Percentiles rank a stretch among this genome's conserved stretches.
phyloP scores from a whole-genome alignment of 2,113 vertebrate genomes.

The Hydrochoerus hydrochaeris region DNA sequence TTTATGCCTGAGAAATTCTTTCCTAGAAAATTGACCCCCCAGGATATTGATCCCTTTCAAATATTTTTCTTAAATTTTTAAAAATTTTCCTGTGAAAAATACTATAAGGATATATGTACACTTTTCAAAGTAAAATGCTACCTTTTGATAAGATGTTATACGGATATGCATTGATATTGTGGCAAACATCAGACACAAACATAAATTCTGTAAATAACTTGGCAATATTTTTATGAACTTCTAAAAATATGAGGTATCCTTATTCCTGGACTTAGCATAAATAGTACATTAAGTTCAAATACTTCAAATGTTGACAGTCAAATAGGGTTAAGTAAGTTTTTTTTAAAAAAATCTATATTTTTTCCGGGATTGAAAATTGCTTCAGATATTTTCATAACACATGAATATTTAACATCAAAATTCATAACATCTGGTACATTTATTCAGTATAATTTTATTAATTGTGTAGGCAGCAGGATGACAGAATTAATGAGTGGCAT shows the following conservation, averaged over 20 bases:
- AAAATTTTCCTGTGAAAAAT: background rate
- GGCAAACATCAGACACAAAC: background rate
- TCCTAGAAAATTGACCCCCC: background rate
- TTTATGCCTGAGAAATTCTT: background rate
- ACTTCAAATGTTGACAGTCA: background rate
- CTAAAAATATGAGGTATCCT: background rate
- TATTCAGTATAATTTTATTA: conserved; percentile 67
- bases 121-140: background rate
- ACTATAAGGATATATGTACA: background rate
- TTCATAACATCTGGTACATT: conserved; percentile 58
- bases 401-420: conserved; percentile 43
- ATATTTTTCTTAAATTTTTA: background rate
- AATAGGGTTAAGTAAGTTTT: background rate
- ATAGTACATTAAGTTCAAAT: conserved; percentile 1
- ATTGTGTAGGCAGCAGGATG: conserved; percentile 42
- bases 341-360: background rate
- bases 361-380: background rate
- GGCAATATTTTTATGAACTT: background rate
- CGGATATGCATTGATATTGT: background rate
- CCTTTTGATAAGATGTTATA: background rate
- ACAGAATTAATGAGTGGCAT: conserved; percentile 68
- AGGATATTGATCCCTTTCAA: background rate
- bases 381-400: background rate
- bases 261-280: background rate
- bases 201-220: background rate